Base-by-base conservation (phyloP, 2,888 invertebrate genomes). In the Ectobius pallidus region DNA sequence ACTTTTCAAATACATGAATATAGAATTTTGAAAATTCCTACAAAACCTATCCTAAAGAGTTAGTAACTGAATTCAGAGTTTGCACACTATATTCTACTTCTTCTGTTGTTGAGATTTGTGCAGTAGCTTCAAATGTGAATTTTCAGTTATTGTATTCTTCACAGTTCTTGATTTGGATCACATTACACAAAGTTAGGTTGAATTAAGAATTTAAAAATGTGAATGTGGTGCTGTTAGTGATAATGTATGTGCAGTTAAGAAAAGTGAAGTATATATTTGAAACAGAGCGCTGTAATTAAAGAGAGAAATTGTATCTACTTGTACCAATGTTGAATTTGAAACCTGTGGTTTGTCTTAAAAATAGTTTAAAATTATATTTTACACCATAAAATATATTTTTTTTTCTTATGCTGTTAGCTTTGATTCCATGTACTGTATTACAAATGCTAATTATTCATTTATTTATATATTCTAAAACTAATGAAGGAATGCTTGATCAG, bases 391-490 rank as follows among this genome's bases (percentile, higher is more conserved):
- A 18, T 49, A 49, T 18, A 49, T 49, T 20, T 49, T 16, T 49
- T 16, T 49, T 18, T 49, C n/a, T 49, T 49, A 49, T 14, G 14
- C 7, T 39, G 39, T 39, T 9, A 9, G 39, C 49, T 49, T 49
- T 49, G 49, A 20, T 22, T 52, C 25, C 4, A 49, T 3, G 20
- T 52, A 11, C 22, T 52, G 22, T 49, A 4, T 18, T 52, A n/a
- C 14, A 20, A 39, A 39, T 49, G 18, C 2, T 20, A 9, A n/a
- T 11, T 4, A 22, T 49, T 49, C 52, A 52, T 25, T 25, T 18
- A 52, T 52, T 52, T 52, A 18, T 49, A 52, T 52, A 52, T 25
- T 52, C 22, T 52, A 52, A 18, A 52, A 52, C 52, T 25, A 18
- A 25, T 25, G 11, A 52, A 22, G 25, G n/a, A n/a, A n/a, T n/a